Evolutionary conservation across 2,113 vertebrate genomes (phyloP).

Genomic region (Pelusios castaneus): DNA sequence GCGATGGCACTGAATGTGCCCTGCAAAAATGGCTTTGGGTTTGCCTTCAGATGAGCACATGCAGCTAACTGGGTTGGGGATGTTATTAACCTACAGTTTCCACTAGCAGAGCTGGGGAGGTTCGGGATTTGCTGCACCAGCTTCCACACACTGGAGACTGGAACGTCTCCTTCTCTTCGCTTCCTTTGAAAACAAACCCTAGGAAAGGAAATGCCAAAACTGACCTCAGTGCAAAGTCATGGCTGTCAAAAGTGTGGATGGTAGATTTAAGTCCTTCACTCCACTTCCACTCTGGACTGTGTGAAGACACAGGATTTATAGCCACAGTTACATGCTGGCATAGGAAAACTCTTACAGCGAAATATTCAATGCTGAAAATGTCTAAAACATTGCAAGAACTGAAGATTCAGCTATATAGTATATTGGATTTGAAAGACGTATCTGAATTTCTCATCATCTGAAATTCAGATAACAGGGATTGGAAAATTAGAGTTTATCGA

Average conservation of each 20-base stretch:
- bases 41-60: not conserved
- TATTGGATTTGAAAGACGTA: not conserved
- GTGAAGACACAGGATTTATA: not conserved
- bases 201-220: not conserved
- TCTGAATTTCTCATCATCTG: accelerated
- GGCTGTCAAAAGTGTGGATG: not conserved
- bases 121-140: not conserved
- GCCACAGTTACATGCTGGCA: not conserved
- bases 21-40: not conserved
- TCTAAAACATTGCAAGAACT: too few species aligned
- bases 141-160: not conserved
- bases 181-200: not conserved
- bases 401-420: accelerated
- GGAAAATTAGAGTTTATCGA: not conserved
- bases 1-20: not conserved
- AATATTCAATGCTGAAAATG: not conserved
- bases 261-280: not conserved
- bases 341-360: not conserved
- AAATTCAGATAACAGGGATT: accelerated
- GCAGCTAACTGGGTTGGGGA: not conserved
- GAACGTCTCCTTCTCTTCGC: not conserved
- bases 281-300: not conserved
- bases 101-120: not conserved
- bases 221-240: not conserved
- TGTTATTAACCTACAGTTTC: not conserved